A percentile compares a stretch with the other conserved stretches of the same genome.
Evolutionary conservation across 2,113 vertebrate genomes (phyloP).

Genomic region (Willisornis vidua): DNA sequence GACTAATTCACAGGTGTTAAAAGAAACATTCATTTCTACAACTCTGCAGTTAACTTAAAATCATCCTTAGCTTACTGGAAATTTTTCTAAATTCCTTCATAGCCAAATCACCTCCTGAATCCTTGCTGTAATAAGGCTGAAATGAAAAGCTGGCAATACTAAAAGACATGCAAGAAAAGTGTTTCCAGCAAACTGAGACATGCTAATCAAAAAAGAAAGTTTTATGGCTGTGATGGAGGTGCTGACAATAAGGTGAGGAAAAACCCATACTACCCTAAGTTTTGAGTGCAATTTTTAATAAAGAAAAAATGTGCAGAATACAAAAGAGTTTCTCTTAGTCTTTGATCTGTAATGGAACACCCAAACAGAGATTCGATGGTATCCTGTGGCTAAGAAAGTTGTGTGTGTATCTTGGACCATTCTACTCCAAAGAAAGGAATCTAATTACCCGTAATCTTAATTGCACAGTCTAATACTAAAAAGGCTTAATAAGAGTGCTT

Average conservation of each 20-base stretch:
- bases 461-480: constrained; percentile 79
- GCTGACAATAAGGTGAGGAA: constrained; percentile 46
- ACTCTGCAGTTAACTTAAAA: constrained; percentile 46
- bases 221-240: constrained; percentile 39
- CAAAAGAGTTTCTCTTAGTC: constrained; percentile 4
- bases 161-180: constrained; percentile 30
- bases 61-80: constrained; percentile 62
- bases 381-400: constrained; percentile 64
- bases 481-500: constrained; percentile 81
- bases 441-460: constrained; percentile 79
- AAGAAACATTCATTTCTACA: constrained; percentile 54
- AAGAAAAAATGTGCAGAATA: constrained; percentile 28
- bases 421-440: constrained; percentile 74
- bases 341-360: constrained; percentile 41
- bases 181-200: constrained; percentile 64
- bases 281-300: constrained; percentile 47
- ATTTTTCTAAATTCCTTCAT: constrained; percentile 69
- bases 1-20: constrained; percentile 60
- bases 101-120: constrained; percentile 66
- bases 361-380: constrained; percentile 40
- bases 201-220: constrained; percentile 62
- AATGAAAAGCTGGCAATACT: constrained; percentile 44
- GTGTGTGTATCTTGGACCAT: constrained; percentile 63
- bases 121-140: constrained; percentile 48
- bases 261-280: background rate